These are phyloP conservation scores for Ectobius pallidus DNA, from an alignment of 2,888 invertebrate species.

Conservation along the genomic window DNA sequence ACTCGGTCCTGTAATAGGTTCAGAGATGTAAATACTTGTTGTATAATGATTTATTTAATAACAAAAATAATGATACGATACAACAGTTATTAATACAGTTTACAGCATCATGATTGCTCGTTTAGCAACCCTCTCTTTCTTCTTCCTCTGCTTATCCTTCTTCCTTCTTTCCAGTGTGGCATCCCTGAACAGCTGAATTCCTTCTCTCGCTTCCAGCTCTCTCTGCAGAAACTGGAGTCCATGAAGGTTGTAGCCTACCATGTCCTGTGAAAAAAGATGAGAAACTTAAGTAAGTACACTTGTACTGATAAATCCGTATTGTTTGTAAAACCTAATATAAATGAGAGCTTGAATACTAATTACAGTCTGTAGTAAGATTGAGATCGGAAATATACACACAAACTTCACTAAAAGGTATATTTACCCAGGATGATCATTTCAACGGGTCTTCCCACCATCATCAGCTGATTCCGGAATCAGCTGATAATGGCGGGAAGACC, in stretches of 20 bases:
- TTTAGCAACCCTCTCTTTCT: conserved; percentile 66
- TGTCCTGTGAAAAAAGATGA: conserved; percentile 74
- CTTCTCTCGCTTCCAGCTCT: conserved; percentile 75
- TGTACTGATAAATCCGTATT: background rate
- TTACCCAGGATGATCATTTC: too few relatives aligned
- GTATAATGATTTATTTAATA: conserved; percentile 1
- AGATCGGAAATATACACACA: too few relatives aligned
- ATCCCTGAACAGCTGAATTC: conserved; percentile 79
- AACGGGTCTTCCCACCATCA: too few relatives aligned
- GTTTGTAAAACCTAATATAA: background rate
- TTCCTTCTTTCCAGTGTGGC: conserved; percentile 68
- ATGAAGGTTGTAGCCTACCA: conserved; percentile 84
- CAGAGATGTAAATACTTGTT: background rate
- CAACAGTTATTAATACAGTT: conserved; percentile 37
- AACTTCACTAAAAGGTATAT: too few relatives aligned
- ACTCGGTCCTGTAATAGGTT: too few relatives aligned
- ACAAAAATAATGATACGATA: background rate
- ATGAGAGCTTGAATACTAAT: background rate
- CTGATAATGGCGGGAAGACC: too few relatives aligned
- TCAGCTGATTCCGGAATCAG: too few relatives aligned
- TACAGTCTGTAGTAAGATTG: too few relatives aligned
- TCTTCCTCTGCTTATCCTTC: conserved; percentile 66
- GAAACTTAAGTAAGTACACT: background rate
- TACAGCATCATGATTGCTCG: conserved; percentile 61
- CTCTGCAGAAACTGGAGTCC: conserved; percentile 78